Percentiles rank a stretch among this genome's conserved stretches.
These are phyloP conservation scores for Setipinna tenuifilis DNA, from an alignment of 2,797 vertebrate genomes.

Conservation along the genomic window DNA sequence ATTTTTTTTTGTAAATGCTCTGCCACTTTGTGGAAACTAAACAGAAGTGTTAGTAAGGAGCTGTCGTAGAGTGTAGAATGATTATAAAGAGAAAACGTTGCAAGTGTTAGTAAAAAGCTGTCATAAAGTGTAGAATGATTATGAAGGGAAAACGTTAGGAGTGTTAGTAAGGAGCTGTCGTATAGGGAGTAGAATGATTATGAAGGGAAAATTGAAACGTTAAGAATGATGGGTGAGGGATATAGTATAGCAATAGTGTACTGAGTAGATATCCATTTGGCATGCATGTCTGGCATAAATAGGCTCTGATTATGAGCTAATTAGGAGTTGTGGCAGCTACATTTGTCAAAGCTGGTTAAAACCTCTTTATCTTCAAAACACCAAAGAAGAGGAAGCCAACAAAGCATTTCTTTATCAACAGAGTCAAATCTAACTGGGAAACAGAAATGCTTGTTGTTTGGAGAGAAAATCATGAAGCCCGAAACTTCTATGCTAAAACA, in stretches of 20 bases:
- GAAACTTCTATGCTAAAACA: too few relatives aligned
- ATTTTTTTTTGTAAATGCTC: neutral
- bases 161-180: neutral
- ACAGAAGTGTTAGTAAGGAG: neutral
- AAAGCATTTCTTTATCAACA: neutral
- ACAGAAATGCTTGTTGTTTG: neutral
- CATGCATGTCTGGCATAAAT: neutral
- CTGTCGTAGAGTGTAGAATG: neutral
- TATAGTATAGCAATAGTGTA: too few relatives aligned
- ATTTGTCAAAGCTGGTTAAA: constrained; percentile 5
- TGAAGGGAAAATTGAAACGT: too few relatives aligned
- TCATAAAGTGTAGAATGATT: neutral
- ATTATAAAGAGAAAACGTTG: neutral
- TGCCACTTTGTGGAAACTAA: neutral
- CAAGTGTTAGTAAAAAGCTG: neutral
- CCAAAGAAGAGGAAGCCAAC: neutral
- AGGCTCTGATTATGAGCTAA: neutral
- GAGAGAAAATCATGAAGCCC: too few relatives aligned
- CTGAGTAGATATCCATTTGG: neutral
- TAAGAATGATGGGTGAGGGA: too few relatives aligned
- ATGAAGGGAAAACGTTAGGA: neutral
- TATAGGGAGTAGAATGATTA: neutral
- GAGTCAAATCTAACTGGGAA: neutral
- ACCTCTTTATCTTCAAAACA: neutral
- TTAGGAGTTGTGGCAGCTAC: neutral